Percentiles rank a stretch among this genome's conserved stretches.
Conservation (phyloP, 2,797 vertebrate species). For the Linurgus olivaceus region DNA sequence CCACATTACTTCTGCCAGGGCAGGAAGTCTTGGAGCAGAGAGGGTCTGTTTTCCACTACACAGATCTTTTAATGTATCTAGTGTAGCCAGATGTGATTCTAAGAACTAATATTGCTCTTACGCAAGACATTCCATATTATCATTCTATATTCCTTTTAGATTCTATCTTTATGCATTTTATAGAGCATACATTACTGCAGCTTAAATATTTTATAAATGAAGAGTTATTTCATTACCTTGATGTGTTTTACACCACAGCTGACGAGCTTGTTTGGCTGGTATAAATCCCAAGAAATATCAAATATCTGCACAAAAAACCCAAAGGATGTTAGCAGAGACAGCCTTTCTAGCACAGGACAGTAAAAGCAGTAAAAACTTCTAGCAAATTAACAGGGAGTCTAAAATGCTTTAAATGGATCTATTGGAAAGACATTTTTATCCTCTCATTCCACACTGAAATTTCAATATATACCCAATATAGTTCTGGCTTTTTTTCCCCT, state of each 20-base stretch:
- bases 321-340: conserved; percentile 19
- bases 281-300: conserved; percentile 99
- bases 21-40: not conserved
- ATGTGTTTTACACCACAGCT: conserved; percentile 99
- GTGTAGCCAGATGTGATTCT: not conserved
- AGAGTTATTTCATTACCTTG: conserved; percentile 83
- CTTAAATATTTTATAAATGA: not conserved
- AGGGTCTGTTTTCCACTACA: not conserved
- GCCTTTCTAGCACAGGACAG: not conserved
- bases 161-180: not conserved
- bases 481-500: not conserved
- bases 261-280: conserved; percentile 96
- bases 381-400: not conserved
- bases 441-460: not conserved
- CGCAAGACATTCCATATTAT: not conserved
- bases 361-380: not conserved
- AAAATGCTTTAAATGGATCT: not conserved
- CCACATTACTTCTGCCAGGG: not conserved
- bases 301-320: conserved; percentile 85
- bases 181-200: not conserved
- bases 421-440: not conserved
- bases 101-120: not conserved
- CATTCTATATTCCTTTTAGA: not conserved
- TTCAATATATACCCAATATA: not conserved
- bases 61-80: not conserved